Evolutionary conservation across 2,113 vertebrate species (phyloP), one percentile per base, ranked within the genome.

Genomic region (Notarius quadriscutis): DNA sequence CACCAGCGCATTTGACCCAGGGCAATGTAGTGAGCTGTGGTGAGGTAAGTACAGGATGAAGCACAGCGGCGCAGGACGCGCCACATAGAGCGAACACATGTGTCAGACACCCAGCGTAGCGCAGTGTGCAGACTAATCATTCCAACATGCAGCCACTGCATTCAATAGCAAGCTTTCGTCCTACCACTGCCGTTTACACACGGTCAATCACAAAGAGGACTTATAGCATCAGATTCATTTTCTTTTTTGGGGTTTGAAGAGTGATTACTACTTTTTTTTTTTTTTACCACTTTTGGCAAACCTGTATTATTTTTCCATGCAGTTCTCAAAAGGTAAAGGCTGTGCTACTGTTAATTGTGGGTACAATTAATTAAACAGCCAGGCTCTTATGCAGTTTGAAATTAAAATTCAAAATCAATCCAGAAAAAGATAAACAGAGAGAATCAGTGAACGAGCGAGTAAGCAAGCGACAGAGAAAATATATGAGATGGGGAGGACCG

Each of bases 81-180:
- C 91, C 93, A 91, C 90, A 89, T 93, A 88, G 87, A 87, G 91
- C 83, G 87, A 90, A 83, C 83, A 91, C 90, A 84, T 91, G 92
- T 92, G 91, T 91, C 50, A 84, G 84, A 75, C 84, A 91, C 89
- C 89, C 84, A 91, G 87, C 72, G 55, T 89, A 91, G 80, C 89
- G 90, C 89, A 84, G 87, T 89, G 86, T 87, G 86, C 7, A 84
- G 58, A n/a, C 75, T 82, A 88, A 92, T 90, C 88, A 91, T 85
- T 91, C 83, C 86, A 91, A 89, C 79, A 55, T 89, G 83, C 62
- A 48, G 87, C 41, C 63, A 15, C 57, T 81, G 41, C 22, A 63
- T 67, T 79, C n/a, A 5, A 20, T 34, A 30, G 58, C 34, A 48
- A 57, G 63, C 25, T 10, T 60, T 51, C 71, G 34, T 71, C 7